These are phyloP conservation scores for Tetropium fuscum DNA, from an alignment of 2,888 invertebrate genomes.

Conservation along the genomic window DNA sequence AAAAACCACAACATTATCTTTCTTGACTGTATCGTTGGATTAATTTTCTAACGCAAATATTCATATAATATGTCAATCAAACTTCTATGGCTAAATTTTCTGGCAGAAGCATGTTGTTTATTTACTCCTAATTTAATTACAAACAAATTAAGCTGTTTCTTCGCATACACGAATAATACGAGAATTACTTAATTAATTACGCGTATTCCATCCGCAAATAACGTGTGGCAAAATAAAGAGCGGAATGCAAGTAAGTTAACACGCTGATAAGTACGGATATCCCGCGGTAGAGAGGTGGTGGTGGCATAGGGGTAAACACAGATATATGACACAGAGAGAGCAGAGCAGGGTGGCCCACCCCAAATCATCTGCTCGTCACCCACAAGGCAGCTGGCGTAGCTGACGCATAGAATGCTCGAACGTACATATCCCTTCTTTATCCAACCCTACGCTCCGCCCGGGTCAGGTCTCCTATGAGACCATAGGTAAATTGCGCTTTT, in stretches of 20 bases:
- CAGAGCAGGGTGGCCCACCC: constrained; percentile 50
- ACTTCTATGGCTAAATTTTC: no score
- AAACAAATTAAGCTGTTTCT: constrained; percentile 25
- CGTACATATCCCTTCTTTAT: constrained; percentile 2
- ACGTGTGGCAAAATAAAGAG: constrained; percentile 43
- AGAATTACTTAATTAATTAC: constrained; percentile 25
- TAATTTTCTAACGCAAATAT: no score
- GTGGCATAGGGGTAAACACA: constrained; percentile 26
- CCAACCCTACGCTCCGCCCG: not conserved
- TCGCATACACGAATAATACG: constrained; percentile 21
- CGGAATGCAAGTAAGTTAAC: constrained; percentile 40
- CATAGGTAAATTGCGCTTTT: constrained; percentile 27
- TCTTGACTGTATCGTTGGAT: no score
- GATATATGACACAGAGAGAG: constrained; percentile 32
- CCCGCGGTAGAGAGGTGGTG: constrained; percentile 37
- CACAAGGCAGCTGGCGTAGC: constrained; percentile 57
- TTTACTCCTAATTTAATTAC: constrained; percentile 26
- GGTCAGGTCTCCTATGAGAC: constrained; percentile 6
- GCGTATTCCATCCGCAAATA: constrained; percentile 4
- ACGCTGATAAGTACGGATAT: constrained; percentile 48
- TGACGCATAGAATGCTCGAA: constrained; percentile 45
- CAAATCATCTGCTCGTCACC: constrained; percentile 61
- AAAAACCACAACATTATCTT: no score
- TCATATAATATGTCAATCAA: no score
- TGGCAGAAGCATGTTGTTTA: no score